Base-by-base conservation (phyloP, 2,888 invertebrate genomes). In the Kryphioiulus occultus region DNA sequence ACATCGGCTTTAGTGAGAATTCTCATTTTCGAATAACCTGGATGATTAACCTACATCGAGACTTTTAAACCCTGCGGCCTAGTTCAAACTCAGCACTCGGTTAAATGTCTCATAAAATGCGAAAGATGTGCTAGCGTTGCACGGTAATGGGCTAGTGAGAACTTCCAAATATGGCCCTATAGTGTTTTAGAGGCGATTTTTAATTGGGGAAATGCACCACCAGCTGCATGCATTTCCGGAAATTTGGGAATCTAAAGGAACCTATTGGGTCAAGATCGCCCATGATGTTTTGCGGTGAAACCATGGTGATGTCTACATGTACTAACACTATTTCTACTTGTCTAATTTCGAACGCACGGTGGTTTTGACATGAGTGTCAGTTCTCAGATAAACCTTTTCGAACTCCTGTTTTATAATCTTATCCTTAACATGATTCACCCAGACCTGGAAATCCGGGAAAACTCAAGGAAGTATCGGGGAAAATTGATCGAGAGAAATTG, bases 41-140 rank as follows among this genome's bases (percentile, higher is more conserved):
- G 68, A 68, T 68, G 68, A 68, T 68, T 68, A 68, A 68, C 68
- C 68, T 68, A 68, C 68, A 68, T 68, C 68, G 68, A 26, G 68
- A 68, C 53, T 68, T 68, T 68, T 68, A 68, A 68, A 68, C 68
- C 68, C 12, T 26, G 68, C 68, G 68, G 68, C 68, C 68, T 68
- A 68, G 68, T 68, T 68, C 68, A 68, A 68, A 68, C 68, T 68
- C 22, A 22, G 68, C 26, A 68, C 68, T 68, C 26, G 10, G 68
- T 68, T 68, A 68, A 68, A 68, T 22, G 68, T 68, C 68, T 26
- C 68, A 68, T 68, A 68, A 59, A 68, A n/a, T n/a, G n/a, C 68
- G 68, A 26, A 68, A 68, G 26, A 68, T n/a, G 19, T n/a, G 47
- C 59, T 59, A 5, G 59, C 59, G 1, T 68, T 3, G 68, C 2